These are phyloP conservation scores for Ochlodes sylvanus DNA, from an alignment of 2,888 invertebrate genomes.

Conservation along the genomic window DNA sequence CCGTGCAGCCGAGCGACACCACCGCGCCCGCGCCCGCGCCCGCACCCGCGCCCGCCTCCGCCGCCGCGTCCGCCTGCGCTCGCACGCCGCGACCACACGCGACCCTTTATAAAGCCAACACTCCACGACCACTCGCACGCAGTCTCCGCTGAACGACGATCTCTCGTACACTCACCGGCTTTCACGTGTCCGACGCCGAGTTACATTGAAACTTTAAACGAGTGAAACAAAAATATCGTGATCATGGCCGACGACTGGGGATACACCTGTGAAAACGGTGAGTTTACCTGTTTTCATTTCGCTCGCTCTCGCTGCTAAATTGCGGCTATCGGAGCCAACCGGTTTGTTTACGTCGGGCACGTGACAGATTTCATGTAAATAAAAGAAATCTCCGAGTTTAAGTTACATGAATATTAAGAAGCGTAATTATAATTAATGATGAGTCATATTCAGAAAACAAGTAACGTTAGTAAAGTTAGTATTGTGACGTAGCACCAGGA, in stretches of 20 bases:
- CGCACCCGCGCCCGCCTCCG: slow-evolving; percentile 50
- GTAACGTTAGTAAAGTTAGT: slow-evolving; percentile 19
- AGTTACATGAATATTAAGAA: neutral
- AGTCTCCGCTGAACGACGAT: slow-evolving; percentile 75
- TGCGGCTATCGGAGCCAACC: slow-evolving; percentile 57
- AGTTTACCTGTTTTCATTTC: slow-evolving; percentile 58
- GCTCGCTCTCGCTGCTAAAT: slow-evolving; percentile 47
- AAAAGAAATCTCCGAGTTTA: slow-evolving; percentile 28
- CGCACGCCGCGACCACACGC: slow-evolving; percentile 48
- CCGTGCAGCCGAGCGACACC: slow-evolving; percentile 39
- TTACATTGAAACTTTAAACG: slow-evolving; percentile 40
- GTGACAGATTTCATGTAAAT: slow-evolving; percentile 58
- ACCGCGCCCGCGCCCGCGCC: slow-evolving; percentile 51
- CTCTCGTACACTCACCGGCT: slow-evolving; percentile 67
- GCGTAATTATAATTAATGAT: slow-evolving; percentile 8
- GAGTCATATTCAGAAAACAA: slow-evolving; percentile 39
- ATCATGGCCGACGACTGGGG: slow-evolving; percentile 84
- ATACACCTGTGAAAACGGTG: slow-evolving; percentile 86
- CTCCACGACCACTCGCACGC: slow-evolving; percentile 72
- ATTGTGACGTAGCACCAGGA: slow-evolving; percentile 42
- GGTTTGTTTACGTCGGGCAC: slow-evolving; percentile 82
- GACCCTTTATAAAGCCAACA: slow-evolving; percentile 69
- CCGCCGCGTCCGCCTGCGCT: slow-evolving; percentile 48
- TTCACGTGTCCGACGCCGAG: slow-evolving; percentile 57
- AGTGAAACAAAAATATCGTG: slow-evolving; percentile 44